phyloP scores from a whole-genome alignment of 1,140 invertebrate species.

The Tetraneura akinire region DNA sequence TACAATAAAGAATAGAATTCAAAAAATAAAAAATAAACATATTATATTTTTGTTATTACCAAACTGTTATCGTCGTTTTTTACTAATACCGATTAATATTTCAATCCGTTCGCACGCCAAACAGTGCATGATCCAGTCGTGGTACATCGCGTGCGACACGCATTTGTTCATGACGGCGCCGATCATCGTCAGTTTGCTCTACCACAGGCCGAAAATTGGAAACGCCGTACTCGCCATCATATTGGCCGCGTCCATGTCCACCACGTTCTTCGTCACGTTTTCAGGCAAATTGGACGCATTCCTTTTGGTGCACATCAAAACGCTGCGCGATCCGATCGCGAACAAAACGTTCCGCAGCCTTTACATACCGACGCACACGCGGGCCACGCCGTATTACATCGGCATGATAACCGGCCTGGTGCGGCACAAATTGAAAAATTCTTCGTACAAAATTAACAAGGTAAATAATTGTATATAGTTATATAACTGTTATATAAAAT shows the following conservation, averaged over 20 bases:
- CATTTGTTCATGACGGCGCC: conserved; percentile 63
- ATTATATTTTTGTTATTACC: too few relatives aligned
- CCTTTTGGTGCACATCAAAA: conserved; percentile 41
- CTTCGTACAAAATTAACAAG: conserved; percentile 61
- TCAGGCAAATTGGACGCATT: conserved; percentile 42
- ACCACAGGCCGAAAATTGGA: conserved; percentile 57
- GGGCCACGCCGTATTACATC: conserved; percentile 68
- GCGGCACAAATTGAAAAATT: conserved; percentile 65
- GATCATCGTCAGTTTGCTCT: conserved; percentile 60
- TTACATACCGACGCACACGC: conserved; percentile 73
- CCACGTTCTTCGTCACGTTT: conserved; percentile 52
- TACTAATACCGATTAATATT: too few relatives aligned
- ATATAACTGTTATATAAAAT: too few relatives aligned
- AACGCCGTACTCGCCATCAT: conserved; percentile 20
- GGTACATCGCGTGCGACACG: conserved; percentile 64
- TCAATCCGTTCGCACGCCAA: too few relatives aligned
- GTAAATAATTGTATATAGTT: too few relatives aligned
- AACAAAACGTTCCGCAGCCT: conserved; percentile 55
- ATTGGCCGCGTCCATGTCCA: conserved; percentile 34
- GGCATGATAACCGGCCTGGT: conserved; percentile 68
- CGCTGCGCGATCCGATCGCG: conserved; percentile 31
- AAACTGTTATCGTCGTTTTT: too few relatives aligned
- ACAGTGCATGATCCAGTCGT: conserved; percentile 64
- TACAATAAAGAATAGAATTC: too few relatives aligned
- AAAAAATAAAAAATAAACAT: too few relatives aligned